These are phyloP conservation scores for Noctua comes DNA, from an alignment of 2,888 invertebrate species.

Conservation along the genomic window DNA sequence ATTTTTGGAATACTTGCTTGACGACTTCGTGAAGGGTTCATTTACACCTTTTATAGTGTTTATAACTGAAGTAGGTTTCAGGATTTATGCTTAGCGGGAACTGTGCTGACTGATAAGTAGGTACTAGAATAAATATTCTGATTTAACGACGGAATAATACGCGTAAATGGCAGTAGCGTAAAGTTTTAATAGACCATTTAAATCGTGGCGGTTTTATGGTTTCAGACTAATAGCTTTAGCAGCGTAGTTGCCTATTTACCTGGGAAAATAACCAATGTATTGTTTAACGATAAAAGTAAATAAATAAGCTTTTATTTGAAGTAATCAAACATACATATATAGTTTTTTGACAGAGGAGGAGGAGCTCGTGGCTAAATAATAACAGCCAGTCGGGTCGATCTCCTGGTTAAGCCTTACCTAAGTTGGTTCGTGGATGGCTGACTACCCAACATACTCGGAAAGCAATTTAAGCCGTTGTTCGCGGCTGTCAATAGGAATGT, in stretches of 20 bases:
- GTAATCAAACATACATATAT: not conserved
- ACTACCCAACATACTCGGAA: too few species aligned
- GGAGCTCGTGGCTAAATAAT: too few species aligned
- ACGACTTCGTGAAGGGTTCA: not conserved
- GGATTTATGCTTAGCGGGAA: not conserved
- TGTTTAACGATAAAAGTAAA: not conserved
- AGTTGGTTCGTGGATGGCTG: too few species aligned
- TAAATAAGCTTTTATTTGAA: not conserved
- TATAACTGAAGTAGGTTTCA: not conserved
- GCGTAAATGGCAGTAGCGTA: constrained; percentile 18
- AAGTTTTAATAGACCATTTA: constrained; percentile 50
- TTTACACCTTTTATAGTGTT: not conserved
- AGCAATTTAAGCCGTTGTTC: too few species aligned
- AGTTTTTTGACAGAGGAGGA: too few species aligned
- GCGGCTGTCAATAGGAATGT: too few species aligned
- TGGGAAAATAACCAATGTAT: constrained; percentile 11
- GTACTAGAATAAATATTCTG: constrained; percentile 36
- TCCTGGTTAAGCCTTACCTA: too few species aligned
- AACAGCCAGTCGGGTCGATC: too few species aligned
- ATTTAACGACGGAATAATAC: constrained; percentile 46
- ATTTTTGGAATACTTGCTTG: not conserved
- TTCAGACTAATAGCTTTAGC: constrained; percentile 31
- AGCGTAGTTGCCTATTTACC: constrained; percentile 20
- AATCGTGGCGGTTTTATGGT: constrained; percentile 50
- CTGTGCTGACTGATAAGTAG: constrained; percentile 39